Conservation (phyloP, 2,888 invertebrate species). For the Caenorhabditis sulstoni region DNA sequence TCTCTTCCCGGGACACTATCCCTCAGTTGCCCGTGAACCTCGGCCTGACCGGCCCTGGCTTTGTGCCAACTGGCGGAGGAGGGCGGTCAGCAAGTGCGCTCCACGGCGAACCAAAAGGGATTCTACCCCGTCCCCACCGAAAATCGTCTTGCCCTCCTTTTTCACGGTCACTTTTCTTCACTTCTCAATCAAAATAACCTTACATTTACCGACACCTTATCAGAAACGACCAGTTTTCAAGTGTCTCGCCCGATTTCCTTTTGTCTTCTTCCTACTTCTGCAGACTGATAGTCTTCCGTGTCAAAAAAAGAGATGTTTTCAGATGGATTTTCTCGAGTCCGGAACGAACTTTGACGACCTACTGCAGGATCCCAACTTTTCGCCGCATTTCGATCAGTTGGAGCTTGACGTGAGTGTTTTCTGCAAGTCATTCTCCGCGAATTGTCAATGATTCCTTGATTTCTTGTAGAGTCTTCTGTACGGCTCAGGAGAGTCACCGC, state of each 20-base stretch:
- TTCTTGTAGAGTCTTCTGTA: conserved; percentile 39
- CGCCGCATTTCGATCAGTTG: conserved; percentile 27
- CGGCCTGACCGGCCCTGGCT: neutral
- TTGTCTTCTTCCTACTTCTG: neutral
- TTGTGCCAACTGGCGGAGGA: conserved; percentile 3
- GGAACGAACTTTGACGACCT: conserved; percentile 10
- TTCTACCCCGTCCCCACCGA: neutral
- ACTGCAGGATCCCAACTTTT: conserved; percentile 18
- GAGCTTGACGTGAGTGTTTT: conserved; percentile 38
- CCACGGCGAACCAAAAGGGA: neutral
- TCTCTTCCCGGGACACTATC: conserved; percentile 1
- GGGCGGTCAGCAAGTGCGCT: conserved; percentile 25
- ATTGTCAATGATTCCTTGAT: neutral
- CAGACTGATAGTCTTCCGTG: no score
- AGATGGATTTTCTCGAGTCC: conserved; percentile 41
- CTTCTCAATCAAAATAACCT: neutral
- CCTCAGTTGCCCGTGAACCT: conserved; percentile 2
- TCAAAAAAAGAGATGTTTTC: conserved; percentile 1
- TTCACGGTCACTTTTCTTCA: conserved; percentile 46
- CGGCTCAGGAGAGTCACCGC: conserved; percentile 20
- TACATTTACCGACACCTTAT: neutral
- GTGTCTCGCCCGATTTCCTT: neutral
- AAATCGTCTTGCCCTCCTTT: conserved; percentile 44
- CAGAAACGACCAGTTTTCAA: neutral
- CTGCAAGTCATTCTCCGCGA: neutral